Conservation (phyloP, 1,140 invertebrate species). For the Acromyrmex heyeri region DNA sequence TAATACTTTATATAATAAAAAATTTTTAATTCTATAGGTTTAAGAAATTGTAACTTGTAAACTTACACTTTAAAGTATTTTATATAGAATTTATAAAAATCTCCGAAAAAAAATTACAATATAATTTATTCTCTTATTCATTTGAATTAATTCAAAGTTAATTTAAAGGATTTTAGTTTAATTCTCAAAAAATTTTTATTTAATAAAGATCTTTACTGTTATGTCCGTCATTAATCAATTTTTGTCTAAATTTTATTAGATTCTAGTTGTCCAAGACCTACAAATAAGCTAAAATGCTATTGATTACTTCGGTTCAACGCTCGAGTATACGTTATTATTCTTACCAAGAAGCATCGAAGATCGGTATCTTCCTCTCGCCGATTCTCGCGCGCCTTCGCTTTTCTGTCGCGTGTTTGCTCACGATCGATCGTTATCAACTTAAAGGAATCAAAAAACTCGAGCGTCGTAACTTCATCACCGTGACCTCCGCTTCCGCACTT, state of each 20-base stretch:
- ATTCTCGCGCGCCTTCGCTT: background rate
- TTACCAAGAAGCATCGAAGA: background rate
- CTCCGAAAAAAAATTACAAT: too few relatives aligned
- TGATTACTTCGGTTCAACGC: background rate
- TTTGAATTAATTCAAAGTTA: too few relatives aligned
- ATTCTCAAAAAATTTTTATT: background rate
- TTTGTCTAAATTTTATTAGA: background rate
- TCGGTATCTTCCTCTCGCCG: background rate
- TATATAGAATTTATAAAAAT: too few relatives aligned
- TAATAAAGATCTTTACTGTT: background rate
- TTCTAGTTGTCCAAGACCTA: background rate
- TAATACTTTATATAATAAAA: background rate
- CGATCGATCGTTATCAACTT: conserved; percentile 44
- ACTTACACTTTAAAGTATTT: too few relatives aligned
- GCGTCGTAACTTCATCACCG: conserved; percentile 43
- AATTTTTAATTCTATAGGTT: background rate
- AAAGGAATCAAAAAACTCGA: conserved; percentile 38
- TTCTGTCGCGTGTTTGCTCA: conserved; percentile 15
- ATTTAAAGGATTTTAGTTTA: background rate
- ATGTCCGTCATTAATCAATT: background rate
- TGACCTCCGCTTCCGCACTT: conserved; percentile 22
- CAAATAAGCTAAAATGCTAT: background rate
- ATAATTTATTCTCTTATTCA: too few relatives aligned
- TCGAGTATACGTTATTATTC: background rate
- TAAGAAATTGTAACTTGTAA: background rate